Evolutionary conservation across 2,888 invertebrate species (phyloP), one percentile per base, ranked within the genome.

Genomic region (Heliconius ismenius): DNA sequence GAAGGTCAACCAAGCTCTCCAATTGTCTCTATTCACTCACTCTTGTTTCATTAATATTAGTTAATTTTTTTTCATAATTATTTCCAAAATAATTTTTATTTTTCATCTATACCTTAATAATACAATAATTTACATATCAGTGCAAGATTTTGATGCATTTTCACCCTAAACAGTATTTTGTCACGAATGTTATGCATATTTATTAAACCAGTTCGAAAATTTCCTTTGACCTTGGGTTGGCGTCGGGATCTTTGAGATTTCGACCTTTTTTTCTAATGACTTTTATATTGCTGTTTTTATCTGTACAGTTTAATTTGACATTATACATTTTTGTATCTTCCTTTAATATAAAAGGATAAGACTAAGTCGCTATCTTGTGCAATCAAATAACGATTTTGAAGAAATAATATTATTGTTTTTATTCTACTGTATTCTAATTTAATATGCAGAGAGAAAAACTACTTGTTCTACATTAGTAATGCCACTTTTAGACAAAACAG

Each of bases 111-210:
- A 60, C 36, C 32, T 64, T 21, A 7, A 21, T 36, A 21, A 18
- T n/a, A 32, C n/a, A 65, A 36, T 36, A 36, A 65, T 36, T 65
- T 36, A 65, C n/a, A 65, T 24, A 32, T 60, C 13, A 60, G 36
- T 64, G 13, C 36, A 36, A 49, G 21, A 54, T 70, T 64, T 43
- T 58, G 39, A 21, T 62, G 62, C 73, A 21, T 26, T 72, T 76
- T 58, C 64, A 76, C 26, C 49, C 32, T 58, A 72, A 76, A 76
- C n/a, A 54, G 76, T 76, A 76, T 72, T 72, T 76, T 76, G 76
- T 76, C 76, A 76, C 76, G 65, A 76, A 72, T 72, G 63, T 76
- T 70, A 72, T 76, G 76, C 72, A 72, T 76, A 70, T 76, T 70
- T 76, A 76, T 65, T 36, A 26, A 65, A 76, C 70, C 65, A 63